Evolutionary conservation across 2,888 invertebrate genomes (phyloP).

Genomic region (Ashinkailepas kermadecensis): DNA sequence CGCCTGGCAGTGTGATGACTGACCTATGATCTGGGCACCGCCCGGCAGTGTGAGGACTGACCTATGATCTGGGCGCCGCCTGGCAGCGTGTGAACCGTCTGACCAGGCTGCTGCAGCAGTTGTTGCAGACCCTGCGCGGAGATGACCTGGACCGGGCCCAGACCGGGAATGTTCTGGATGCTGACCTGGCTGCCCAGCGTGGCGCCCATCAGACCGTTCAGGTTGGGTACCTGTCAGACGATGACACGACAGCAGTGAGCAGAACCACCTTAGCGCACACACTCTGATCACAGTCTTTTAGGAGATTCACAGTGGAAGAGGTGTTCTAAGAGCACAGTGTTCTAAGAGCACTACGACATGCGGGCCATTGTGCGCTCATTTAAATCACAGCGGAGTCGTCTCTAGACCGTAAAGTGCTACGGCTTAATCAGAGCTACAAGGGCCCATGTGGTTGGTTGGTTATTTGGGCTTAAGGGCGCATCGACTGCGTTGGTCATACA

Average conservation of each 20-base stretch:
- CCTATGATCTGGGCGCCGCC: slow-evolving; percentile 40
- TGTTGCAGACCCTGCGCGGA: slow-evolving; percentile 54
- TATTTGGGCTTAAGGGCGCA: too few relatives aligned
- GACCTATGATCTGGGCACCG: background rate
- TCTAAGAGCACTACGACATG: background rate
- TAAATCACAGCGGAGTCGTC: background rate
- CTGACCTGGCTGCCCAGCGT: background rate
- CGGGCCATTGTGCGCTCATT: background rate
- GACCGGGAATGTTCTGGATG: slow-evolving; percentile 54
- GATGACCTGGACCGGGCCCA: slow-evolving; percentile 74
- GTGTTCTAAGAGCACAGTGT: background rate
- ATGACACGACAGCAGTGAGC: background rate
- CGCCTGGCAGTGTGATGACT: too few relatives aligned
- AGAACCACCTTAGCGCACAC: background rate
- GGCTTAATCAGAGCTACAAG: too few relatives aligned
- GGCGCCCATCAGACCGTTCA: background rate
- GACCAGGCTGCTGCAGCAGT: slow-evolving; percentile 29
- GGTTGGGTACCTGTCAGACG: background rate
- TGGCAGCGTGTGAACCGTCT: slow-evolving; percentile 39
- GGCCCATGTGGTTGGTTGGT: too few relatives aligned
- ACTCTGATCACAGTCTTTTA: background rate
- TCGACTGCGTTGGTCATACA: too few relatives aligned
- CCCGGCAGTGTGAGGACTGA: slow-evolving; percentile 36
- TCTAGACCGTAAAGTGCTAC: too few relatives aligned
- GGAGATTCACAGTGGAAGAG: background rate